A percentile compares a stretch with the other conserved stretches of the same genome.
Conservation (phyloP, 2,113 vertebrate species). For the Anseranas semipalmata region DNA sequence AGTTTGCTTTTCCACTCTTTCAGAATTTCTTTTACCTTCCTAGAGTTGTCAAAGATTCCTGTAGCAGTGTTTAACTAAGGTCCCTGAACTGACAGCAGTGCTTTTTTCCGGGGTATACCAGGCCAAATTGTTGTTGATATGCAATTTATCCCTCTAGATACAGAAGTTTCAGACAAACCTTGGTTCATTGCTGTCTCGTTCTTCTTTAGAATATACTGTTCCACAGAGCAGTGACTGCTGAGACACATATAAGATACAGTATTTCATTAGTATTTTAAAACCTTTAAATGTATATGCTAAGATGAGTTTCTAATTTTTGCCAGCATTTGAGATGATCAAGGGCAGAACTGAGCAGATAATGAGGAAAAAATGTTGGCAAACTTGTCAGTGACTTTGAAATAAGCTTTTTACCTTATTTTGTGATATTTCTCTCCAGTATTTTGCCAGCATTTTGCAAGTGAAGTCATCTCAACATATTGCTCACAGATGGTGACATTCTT, state of each 20-base stretch:
- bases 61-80: neutral
- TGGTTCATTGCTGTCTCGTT: neutral
- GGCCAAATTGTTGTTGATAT: neutral
- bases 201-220: conserved; percentile 10
- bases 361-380: neutral
- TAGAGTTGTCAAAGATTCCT: neutral
- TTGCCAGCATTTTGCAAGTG: neutral
- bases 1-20: neutral
- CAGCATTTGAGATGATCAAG: neutral
- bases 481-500: conserved; percentile 37
- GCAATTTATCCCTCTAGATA: neutral
- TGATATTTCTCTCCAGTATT: neutral
- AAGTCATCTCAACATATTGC: neutral
- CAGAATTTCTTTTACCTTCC: neutral
- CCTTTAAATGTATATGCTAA: neutral
- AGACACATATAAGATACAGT: neutral
- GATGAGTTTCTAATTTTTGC: neutral
- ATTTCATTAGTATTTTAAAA: neutral
- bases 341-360: neutral
- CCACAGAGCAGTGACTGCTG: neutral
- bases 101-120: neutral
- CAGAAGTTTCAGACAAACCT: neutral
- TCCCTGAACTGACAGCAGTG: neutral
- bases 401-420: neutral
- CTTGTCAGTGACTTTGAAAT: neutral